Percentiles rank a stretch among this genome's conserved stretches.
Conservation (phyloP, 2,888 invertebrate species). For the Acanthoscelides obtectus region DNA sequence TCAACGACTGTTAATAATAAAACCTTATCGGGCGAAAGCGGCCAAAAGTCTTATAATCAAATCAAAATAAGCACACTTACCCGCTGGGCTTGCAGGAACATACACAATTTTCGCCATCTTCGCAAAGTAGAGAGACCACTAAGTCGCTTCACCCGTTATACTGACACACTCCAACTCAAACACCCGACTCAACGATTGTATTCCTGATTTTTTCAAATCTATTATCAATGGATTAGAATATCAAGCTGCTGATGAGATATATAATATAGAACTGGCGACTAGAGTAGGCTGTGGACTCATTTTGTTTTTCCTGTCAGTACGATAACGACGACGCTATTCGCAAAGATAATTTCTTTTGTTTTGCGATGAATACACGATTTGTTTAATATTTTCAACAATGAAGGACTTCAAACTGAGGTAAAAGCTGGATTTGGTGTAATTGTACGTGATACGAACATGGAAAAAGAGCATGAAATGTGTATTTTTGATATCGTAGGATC, state of each 20-base stretch:
- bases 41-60: neutral
- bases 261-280: neutral
- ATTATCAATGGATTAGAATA: neutral
- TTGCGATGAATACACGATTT: neutral
- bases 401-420: neutral
- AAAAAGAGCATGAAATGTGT: neutral
- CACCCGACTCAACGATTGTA: neutral
- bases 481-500: neutral
- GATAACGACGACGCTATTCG: neutral
- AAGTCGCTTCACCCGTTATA: neutral
- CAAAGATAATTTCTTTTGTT: neutral
- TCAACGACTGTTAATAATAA: too few species aligned
- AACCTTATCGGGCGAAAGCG: too few species aligned
- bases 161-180: neutral
- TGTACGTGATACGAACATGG: neutral
- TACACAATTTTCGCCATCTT: constrained; percentile 15
- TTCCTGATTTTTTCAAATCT: constrained; percentile 1
- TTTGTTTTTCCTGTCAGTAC: neutral
- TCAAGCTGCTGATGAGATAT: neutral
- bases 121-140: neutral
- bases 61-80: constrained; percentile 12
- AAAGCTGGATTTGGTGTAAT: neutral
- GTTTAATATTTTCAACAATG: neutral
- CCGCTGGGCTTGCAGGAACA: constrained; percentile 7
- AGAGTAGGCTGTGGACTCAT: neutral